Evolutionary conservation across 2,113 vertebrate genomes (phyloP), one percentile per base, ranked within the genome.

Genomic region (Megaceryle torquata): DNA sequence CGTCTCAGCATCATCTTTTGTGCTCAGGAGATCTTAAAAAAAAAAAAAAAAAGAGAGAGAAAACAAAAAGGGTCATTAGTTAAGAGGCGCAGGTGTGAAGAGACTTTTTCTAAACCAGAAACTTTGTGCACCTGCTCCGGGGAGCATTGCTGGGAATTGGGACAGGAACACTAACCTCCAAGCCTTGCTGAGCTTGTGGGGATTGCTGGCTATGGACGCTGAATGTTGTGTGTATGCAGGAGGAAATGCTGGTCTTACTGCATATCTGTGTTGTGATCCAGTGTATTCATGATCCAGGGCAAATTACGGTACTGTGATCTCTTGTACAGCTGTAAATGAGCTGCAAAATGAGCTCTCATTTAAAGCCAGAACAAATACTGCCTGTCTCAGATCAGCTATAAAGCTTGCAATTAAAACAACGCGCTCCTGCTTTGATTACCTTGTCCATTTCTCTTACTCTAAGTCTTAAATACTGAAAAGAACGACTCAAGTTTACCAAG

Each of bases 21-120:
- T 33, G 63, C 89, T 93, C 91, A 50, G 63, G 89, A 88, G 92
- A 97, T 86, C 82, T 41, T 9, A 13, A 13, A 41, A 18, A 18
- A 44, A 44, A 44, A 44, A 93, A 64, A 91, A 93, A 79, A 79
- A 92, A 72, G 78, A 89, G 86, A 72, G 78, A 89, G 86, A 92
- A 92, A 94, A 91, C 75, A 89, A 84, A 96, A 86, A 95, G 88
- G 86, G 89, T 96, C 95, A 94, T 97, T 95, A 93, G 91, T 96
- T 77, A 95, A 72, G 70, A 86, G 68, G 63, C 5, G 11, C 96
- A 97, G 96, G 96, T 97, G 92, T 72, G 89, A 95, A 72, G 35
- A 89, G 91, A 94, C 95, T 91, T 88, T 89, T 88, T 74, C 50
- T 88, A 91, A 96, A 72, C 46, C 28, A 24, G 48, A 74, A 87